phyloP scores from a whole-genome alignment of 1,140 invertebrate species.

The Brachionus rubens region DNA sequence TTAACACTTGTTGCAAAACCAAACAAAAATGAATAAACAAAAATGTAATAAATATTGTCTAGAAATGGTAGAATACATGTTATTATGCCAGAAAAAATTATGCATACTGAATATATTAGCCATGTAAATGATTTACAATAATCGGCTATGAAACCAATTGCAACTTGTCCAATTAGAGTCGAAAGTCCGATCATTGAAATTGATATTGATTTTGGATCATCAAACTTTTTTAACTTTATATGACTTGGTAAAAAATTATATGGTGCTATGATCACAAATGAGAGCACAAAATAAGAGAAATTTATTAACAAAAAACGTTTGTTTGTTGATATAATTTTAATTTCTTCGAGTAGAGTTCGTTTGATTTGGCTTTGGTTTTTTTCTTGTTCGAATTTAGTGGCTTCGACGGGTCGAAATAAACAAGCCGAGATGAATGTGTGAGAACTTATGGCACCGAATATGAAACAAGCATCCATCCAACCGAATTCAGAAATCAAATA shows the following conservation, averaged over 20 bases:
- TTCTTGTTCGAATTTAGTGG: neutral
- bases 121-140: slow-evolving; percentile 63
- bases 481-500: slow-evolving; percentile 52
- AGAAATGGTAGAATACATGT: slow-evolving; percentile 71
- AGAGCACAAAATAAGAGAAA: slow-evolving; percentile 87
- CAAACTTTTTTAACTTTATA: slow-evolving; percentile 63
- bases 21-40: slow-evolving; percentile 41
- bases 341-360: neutral
- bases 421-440: slow-evolving; percentile 36
- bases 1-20: slow-evolving; percentile 52
- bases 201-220: slow-evolving; percentile 74
- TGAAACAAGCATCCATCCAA: slow-evolving; percentile 13
- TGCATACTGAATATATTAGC: slow-evolving; percentile 77
- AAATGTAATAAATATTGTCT: slow-evolving; percentile 58
- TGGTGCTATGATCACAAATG: slow-evolving; percentile 87
- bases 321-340: neutral
- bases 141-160: slow-evolving; percentile 63
- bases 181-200: slow-evolving; percentile 79
- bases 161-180: slow-evolving; percentile 63
- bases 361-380: neutral
- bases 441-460: slow-evolving; percentile 34
- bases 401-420: slow-evolving; percentile 14
- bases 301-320: slow-evolving; percentile 80
- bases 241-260: slow-evolving; percentile 67
- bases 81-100: slow-evolving; percentile 74